These are phyloP conservation scores for Triplophysa dalaica DNA, from an alignment of 2,113 vertebrate species.

Conservation along the genomic window DNA sequence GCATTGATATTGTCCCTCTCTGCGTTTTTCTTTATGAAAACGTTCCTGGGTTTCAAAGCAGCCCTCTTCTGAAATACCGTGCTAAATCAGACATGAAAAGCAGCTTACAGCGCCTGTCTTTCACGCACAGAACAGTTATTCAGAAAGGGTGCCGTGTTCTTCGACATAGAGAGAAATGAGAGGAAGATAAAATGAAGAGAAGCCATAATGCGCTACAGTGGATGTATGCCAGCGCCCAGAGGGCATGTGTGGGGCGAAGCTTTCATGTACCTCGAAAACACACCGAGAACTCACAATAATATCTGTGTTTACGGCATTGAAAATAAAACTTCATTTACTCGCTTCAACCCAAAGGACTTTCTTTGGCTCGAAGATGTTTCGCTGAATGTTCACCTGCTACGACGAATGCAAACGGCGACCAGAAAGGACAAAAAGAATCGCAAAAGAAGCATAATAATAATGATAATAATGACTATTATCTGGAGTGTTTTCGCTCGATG, in stretches of 20 bases:
- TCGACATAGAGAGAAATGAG: conserved; percentile 19
- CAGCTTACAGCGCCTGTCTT: conserved; percentile 48
- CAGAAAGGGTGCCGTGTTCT: conserved; percentile 47
- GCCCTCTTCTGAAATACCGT: conserved; percentile 64
- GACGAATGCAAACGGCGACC: too few relatives aligned
- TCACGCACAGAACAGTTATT: conserved; percentile 59
- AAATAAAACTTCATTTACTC: conserved; percentile 10
- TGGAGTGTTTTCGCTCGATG: too few relatives aligned
- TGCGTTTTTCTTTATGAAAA: conserved; percentile 51
- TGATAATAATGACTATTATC: too few relatives aligned
- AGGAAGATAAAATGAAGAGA: conserved; percentile 30
- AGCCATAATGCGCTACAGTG: not conserved
- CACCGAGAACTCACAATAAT: conserved; percentile 27
- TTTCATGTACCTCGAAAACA: conserved; percentile 50
- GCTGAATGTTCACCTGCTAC: too few relatives aligned
- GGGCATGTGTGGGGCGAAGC: conserved; percentile 53
- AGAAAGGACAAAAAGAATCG: too few relatives aligned
- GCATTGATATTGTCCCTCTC: conserved; percentile 22
- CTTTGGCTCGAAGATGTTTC: too few relatives aligned
- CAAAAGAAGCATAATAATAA: too few relatives aligned
- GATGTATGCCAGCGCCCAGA: conserved; percentile 47
- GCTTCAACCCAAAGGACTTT: too few relatives aligned
- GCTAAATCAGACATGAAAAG: conserved; percentile 65
- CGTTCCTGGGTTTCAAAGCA: conserved; percentile 60
- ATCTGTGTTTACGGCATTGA: conserved; percentile 1